Evolutionary conservation across 2,888 invertebrate genomes (phyloP), one percentile per base, ranked within the genome.

Genomic region (Callinectes sapidus): DNA sequence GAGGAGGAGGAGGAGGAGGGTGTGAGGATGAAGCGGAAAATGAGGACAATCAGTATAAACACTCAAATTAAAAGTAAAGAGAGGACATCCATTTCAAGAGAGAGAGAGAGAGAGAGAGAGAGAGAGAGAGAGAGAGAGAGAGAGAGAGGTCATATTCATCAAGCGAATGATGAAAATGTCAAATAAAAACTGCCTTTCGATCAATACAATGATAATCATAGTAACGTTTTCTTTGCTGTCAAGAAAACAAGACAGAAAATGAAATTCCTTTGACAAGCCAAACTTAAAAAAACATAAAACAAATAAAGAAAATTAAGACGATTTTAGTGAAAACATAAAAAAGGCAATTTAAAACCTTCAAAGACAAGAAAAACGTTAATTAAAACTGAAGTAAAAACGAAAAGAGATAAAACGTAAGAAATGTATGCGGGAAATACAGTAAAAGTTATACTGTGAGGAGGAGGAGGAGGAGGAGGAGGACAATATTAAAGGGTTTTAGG

Each of bases 31-130:
- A 81, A 81, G 81, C 35, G n/a, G 81, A 81, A 35, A 71, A 71
- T 71, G 81, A 81, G 81, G 81, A 18, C 81, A 18, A 81, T 35
- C 81, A 81, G 81, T 81, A 81, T 81, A 81, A 81, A 81, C 81
- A 35, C 32, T 81, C 81, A 81, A 81, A 81, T 35, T 18, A 81
- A 81, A 81, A 81, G 81, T 81, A 32, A 81, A 81, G 81, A 32
- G 35, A 81, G 81, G 81, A 35, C 35, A 81, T 71, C 3, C 61
- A 61, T 61, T 61, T 18, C 2, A 23, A 61, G 18, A 61, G 61
- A 61, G 61, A 61, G 18, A 61, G 61, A 61, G 61, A 61, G 18
- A 61, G 61, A 61, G 61, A 61, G 61, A 61, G 61, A 61, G 61
- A 61, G 61, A n/a, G 39, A 86, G 39, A n/a, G 39, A 13, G 86